Evolutionary conservation across 2,888 invertebrate species (phyloP).

Genomic region (Nomada hirtipes): DNA sequence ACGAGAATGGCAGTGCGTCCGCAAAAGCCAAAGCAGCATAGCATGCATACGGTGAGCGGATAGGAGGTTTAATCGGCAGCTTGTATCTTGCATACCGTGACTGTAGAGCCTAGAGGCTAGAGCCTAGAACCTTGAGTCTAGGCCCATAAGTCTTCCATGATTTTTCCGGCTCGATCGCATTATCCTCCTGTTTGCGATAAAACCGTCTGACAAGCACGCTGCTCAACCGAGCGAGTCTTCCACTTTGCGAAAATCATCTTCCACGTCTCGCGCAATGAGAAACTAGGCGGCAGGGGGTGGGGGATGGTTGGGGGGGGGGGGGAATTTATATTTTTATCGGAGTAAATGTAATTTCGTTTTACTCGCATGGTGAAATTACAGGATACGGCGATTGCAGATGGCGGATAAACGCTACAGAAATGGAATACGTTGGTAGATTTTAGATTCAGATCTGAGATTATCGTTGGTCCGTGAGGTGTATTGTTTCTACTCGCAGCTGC

Average conservation of each 20-base stretch:
- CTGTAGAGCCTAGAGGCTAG: slow-evolving; percentile 54
- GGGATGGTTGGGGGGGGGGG: too few species aligned
- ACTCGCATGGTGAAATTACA: slow-evolving; percentile 1
- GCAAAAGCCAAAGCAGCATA: slow-evolving; percentile 26
- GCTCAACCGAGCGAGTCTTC: slow-evolving; percentile 59
- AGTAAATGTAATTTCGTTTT: not conserved
- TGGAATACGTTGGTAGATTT: not conserved
- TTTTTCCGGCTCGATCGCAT: slow-evolving; percentile 58
- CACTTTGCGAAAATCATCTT: slow-evolving; percentile 40
- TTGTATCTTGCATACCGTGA: slow-evolving; percentile 65
- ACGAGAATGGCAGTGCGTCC: slow-evolving; percentile 29
- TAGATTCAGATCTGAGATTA: not conserved
- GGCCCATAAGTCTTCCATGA: slow-evolving; percentile 61
- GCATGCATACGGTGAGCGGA: slow-evolving; percentile 37
- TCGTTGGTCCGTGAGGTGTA: not conserved
- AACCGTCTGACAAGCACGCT: slow-evolving; percentile 53
- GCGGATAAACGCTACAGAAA: slow-evolving; percentile 3
- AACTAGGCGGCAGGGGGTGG: not conserved
- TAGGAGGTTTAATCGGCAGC: slow-evolving; percentile 70
- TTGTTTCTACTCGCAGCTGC: not conserved
- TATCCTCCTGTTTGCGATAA: slow-evolving; percentile 67
- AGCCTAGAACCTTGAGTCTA: slow-evolving; percentile 60
- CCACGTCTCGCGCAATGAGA: slow-evolving; percentile 28
- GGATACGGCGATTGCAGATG: slow-evolving; percentile 7
- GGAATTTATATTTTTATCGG: not conserved